Base-by-base conservation (phyloP, 2,888 invertebrate species). In the Ennomos fuscantarius region DNA sequence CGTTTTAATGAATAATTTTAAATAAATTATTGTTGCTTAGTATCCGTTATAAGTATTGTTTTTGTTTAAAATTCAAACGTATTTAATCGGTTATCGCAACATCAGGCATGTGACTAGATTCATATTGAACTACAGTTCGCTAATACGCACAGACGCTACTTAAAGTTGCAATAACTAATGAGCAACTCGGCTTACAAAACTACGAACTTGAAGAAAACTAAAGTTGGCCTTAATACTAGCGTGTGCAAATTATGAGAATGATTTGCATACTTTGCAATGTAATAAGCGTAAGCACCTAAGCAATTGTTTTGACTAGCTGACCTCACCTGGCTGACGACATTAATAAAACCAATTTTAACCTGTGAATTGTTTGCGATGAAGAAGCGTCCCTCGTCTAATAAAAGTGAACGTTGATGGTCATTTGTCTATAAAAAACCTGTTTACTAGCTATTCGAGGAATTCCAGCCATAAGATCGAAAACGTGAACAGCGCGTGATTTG, bases 401-500 rank as follows among this genome's bases (percentile, higher is more conserved):
- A 42, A 42, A 40, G 40, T 15, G 15, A 40, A 40, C 9, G 15
- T 15, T 24, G 24, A 24, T 24, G 24, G 31, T 31, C 9, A 31
- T 12, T 12, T 43, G 32, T 33, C 33, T 33, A 33, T 2, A 43
- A 46, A 34, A 24, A 37, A 47, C 24, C 37, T 12, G 46, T 31
- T 15, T 13, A 10, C 24, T n/a, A 8, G 24, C 41, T 15, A 8
- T 24, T 24, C 10, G 11, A 24, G 10, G 10, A 24, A 31, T 41
- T n/a, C 24, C n/a, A 41, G n/a, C 24, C 8, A 12, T 9, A 32
- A 12, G 33, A 33, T 12, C 5, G 11, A 33, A 13, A 12, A 39
- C 32, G 47, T 32, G 37, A 37, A 47, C 32, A 37, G 39, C 39
- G 39, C 32, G 47, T 39, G 39, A 45, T 37, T 12, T 9, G 11